Evolutionary conservation across 2,888 invertebrate species (phyloP).

Genomic region (Ellobium chinense): DNA sequence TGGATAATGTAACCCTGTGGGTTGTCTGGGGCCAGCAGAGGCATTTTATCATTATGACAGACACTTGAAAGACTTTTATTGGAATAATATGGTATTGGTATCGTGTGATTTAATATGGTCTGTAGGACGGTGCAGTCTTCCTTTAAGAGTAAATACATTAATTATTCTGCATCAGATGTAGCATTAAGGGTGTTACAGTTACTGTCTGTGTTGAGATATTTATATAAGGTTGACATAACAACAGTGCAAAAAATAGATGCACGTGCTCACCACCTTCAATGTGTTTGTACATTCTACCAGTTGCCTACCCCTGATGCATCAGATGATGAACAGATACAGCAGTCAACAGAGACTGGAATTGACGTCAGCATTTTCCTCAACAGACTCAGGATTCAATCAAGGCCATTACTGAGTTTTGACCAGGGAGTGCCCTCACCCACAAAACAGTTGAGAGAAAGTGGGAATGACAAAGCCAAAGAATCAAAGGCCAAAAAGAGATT

Average conservation of each 20-base stretch:
- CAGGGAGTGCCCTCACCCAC: conserved; percentile 24
- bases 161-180: neutral
- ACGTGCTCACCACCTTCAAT: too few relatives aligned
- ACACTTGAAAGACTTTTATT: too few relatives aligned
- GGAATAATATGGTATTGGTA: too few relatives aligned
- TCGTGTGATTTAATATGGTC: too few relatives aligned
- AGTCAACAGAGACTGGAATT: neutral
- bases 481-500: conserved; percentile 41
- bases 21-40: too few relatives aligned
- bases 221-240: neutral
- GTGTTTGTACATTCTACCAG: too few relatives aligned
- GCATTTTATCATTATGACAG: too few relatives aligned
- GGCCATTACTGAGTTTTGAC: conserved; percentile 17
- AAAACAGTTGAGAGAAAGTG: conserved; percentile 28
- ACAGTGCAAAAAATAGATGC: too few relatives aligned
- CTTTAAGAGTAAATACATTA: too few relatives aligned
- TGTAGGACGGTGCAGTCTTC: neutral
- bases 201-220: neutral
- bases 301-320: conserved; percentile 31
- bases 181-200: too few relatives aligned
- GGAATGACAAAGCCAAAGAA: conserved; percentile 21
- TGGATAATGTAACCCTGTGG: too few relatives aligned
- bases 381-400: conserved; percentile 29
- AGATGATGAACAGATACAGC: conserved; percentile 27
- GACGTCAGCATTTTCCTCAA: conserved; percentile 29